These are phyloP conservation scores for Danaus chrysippus DNA, from an alignment of 2,888 invertebrate species.

Conservation along the genomic window DNA sequence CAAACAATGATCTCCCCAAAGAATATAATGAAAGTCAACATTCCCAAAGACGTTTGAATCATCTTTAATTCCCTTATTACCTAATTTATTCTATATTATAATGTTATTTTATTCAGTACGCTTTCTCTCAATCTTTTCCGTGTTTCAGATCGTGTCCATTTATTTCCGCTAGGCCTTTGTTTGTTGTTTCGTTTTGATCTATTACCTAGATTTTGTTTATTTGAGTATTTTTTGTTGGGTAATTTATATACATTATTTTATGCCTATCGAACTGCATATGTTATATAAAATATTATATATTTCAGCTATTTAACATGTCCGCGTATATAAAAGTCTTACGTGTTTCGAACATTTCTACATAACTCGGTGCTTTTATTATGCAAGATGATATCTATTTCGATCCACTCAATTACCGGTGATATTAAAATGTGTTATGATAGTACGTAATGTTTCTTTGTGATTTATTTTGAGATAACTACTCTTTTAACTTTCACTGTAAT, in stretches of 20 bases:
- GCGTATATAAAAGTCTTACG: no score
- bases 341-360: no score
- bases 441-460: slow-evolving; percentile 40
- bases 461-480: slow-evolving; percentile 21
- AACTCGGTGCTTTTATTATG: slow-evolving; percentile 19
- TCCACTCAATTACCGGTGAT: slow-evolving; percentile 28
- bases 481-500: slow-evolving; percentile 27
- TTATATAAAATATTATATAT: no score
- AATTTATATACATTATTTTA: background rate
- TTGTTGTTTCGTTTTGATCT: slow-evolving; percentile 45
- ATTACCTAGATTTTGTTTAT: background rate
- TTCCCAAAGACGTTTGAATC: slow-evolving; percentile 8
- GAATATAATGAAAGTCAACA: slow-evolving; percentile 18
- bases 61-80: slow-evolving; percentile 16
- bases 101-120: slow-evolving; percentile 18
- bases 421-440: slow-evolving; percentile 42
- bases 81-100: slow-evolving; percentile 11
- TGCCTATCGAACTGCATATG: no score
- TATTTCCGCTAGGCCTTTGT: slow-evolving; percentile 64
- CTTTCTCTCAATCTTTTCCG: slow-evolving; percentile 24
- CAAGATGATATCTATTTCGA: slow-evolving; percentile 31
- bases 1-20: background rate
- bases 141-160: slow-evolving; percentile 40
- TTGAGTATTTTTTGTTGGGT: slow-evolving; percentile 16
- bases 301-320: no score